phyloP scores from a whole-genome alignment of 2,888 invertebrate species.

The Cancer borealis region DNA sequence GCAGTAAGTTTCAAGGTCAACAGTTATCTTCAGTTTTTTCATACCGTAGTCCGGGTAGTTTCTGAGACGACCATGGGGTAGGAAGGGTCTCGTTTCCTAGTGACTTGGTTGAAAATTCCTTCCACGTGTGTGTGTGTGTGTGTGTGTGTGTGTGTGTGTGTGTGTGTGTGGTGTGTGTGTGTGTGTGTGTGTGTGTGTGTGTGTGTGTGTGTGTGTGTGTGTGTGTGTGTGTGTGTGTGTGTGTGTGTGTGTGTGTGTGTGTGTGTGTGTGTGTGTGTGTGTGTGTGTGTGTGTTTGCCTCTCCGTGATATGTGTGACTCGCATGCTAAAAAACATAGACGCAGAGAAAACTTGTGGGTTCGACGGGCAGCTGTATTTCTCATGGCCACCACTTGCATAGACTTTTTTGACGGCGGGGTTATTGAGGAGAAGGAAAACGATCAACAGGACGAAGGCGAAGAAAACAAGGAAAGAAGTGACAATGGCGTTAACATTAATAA shows the following conservation, averaged over 20 bases:
- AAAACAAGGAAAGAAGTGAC: not conserved
- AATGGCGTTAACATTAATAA: not conserved
- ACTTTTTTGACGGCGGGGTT: not conserved
- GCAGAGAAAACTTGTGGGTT: not conserved
- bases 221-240: constrained; percentile 14
- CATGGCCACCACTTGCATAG: not conserved
- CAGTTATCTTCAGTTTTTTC: not conserved
- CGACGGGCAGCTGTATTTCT: not conserved
- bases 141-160: constrained; percentile 20
- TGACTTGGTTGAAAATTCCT: not conserved
- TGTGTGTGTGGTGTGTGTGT: constrained; percentile 20
- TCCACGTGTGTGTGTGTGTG: constrained; percentile 4
- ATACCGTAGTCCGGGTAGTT: not conserved
- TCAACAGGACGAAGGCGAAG: not conserved
- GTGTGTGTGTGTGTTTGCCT: not conserved
- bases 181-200: constrained; percentile 20
- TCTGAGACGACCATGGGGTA: not conserved
- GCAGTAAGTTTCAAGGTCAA: constrained; percentile 5
- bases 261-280: constrained; percentile 20
- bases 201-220: constrained; percentile 14
- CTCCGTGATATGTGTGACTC: not conserved
- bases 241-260: constrained; percentile 20
- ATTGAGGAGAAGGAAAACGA: not conserved
- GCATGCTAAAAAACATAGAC: not conserved
- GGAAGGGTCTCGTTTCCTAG: not conserved